Conservation (phyloP, 2,113 vertebrate genomes). For the Fregetta grallaria region DNA sequence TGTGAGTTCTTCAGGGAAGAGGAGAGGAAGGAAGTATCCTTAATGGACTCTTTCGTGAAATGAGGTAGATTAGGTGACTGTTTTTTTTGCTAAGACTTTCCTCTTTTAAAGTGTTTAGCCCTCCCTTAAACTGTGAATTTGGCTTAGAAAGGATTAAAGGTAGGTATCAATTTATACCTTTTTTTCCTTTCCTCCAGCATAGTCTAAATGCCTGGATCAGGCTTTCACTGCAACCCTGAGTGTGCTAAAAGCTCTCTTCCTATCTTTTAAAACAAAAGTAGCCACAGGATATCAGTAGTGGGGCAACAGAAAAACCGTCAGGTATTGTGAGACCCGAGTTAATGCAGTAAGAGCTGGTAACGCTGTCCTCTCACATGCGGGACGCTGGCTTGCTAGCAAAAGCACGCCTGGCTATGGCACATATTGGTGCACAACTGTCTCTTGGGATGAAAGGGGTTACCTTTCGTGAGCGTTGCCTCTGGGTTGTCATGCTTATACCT, state of each 20-base stretch:
- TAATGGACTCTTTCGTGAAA: background rate
- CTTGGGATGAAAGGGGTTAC: background rate
- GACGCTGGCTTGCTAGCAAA: background rate
- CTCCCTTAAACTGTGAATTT: background rate
- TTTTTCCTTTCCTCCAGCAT: background rate
- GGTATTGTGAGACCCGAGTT: background rate
- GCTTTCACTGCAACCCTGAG: background rate
- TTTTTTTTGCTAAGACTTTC: background rate
- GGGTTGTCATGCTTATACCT: background rate
- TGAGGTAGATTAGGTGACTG: background rate
- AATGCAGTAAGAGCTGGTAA: background rate
- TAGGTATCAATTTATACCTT: background rate
- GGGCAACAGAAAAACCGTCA: background rate
- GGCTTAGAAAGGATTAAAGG: background rate
- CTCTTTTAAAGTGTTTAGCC: background rate
- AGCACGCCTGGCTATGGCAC: background rate
- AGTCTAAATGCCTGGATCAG: background rate
- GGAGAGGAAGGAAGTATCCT: constrained; percentile 11
- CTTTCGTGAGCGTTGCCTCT: background rate
- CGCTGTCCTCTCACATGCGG: background rate
- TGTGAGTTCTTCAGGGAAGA: background rate
- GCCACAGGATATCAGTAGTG: background rate
- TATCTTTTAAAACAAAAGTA: background rate
- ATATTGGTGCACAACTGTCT: background rate
- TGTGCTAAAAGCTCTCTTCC: background rate